Percentiles rank a stretch among this genome's conserved stretches.
Conservation (phyloP, 2,113 vertebrate genomes). For the Crotophaga sulcirostris region DNA sequence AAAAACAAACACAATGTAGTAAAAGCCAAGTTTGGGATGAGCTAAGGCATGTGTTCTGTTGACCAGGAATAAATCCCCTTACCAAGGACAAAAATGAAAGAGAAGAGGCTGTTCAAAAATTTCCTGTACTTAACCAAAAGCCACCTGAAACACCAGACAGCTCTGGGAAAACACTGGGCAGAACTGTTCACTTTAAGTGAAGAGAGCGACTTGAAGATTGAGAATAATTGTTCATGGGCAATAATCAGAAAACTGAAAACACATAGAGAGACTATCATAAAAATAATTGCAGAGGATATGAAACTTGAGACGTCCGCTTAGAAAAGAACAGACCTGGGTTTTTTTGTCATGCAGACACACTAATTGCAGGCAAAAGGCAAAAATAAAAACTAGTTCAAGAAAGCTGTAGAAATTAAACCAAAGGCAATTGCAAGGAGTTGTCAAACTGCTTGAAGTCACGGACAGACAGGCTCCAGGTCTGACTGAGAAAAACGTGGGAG, state of each 20-base stretch:
- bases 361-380: not conserved
- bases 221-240: not conserved
- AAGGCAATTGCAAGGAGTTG: not conserved
- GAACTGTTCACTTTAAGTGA: not conserved
- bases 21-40: not conserved
- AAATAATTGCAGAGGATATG: not conserved
- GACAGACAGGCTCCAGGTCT: not conserved
- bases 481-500: not conserved
- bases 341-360: not conserved
- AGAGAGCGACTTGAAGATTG: not conserved
- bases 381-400: not conserved
- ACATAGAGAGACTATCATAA: not conserved
- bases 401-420: not conserved
- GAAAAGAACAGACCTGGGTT: not conserved
- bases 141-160: not conserved
- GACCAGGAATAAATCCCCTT: not conserved
- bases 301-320: not conserved
- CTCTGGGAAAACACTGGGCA: not conserved
- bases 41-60: not conserved
- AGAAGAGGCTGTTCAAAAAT: not conserved
- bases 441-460: not conserved
- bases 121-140: not conserved
- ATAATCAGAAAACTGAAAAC: not conserved
- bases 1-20: not conserved
- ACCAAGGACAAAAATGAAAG: not conserved